phyloP scores from a whole-genome alignment of 2,888 invertebrate species.

The Acronicta alni region DNA sequence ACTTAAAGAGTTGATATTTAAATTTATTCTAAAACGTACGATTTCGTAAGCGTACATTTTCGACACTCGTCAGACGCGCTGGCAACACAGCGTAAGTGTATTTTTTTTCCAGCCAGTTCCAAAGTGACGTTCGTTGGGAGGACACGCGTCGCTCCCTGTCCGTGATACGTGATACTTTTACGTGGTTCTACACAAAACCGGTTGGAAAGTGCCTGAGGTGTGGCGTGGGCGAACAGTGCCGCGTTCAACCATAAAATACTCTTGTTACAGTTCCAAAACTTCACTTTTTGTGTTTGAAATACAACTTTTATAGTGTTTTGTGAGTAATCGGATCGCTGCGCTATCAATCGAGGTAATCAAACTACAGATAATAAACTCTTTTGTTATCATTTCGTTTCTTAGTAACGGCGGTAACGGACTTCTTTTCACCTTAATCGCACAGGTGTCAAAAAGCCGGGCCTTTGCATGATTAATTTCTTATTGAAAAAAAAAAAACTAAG shows the following conservation, averaged over 20 bases:
- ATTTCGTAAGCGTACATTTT: slow-evolving; percentile 45
- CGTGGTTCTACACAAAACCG: slow-evolving; percentile 81
- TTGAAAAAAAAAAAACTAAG: background rate
- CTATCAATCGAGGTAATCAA: slow-evolving; percentile 61
- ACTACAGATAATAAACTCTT: slow-evolving; percentile 57
- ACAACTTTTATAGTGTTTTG: slow-evolving; percentile 65
- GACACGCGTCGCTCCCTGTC: slow-evolving; percentile 61
- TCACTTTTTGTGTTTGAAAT: slow-evolving; percentile 65
- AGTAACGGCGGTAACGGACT: slow-evolving; percentile 43
- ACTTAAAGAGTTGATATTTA: slow-evolving; percentile 20
- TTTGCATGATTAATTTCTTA: slow-evolving; percentile 5
- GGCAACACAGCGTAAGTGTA: slow-evolving; percentile 71
- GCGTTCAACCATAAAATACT: slow-evolving; percentile 77
- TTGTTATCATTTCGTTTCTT: slow-evolving; percentile 55
- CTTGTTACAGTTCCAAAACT: slow-evolving; percentile 64
- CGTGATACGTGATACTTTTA: slow-evolving; percentile 76
- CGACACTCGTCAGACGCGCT: slow-evolving; percentile 37
- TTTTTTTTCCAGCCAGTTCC: slow-evolving; percentile 72
- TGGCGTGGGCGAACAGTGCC: slow-evolving; percentile 81
- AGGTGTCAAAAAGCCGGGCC: slow-evolving; percentile 39
- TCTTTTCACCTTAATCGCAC: slow-evolving; percentile 25
- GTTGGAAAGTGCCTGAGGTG: slow-evolving; percentile 86
- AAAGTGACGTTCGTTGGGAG: slow-evolving; percentile 63
- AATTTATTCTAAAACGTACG: slow-evolving; percentile 31
- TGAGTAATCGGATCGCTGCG: slow-evolving; percentile 61